Conservation (phyloP, 2,888 invertebrate genomes). For the Monopis laevigella region DNA sequence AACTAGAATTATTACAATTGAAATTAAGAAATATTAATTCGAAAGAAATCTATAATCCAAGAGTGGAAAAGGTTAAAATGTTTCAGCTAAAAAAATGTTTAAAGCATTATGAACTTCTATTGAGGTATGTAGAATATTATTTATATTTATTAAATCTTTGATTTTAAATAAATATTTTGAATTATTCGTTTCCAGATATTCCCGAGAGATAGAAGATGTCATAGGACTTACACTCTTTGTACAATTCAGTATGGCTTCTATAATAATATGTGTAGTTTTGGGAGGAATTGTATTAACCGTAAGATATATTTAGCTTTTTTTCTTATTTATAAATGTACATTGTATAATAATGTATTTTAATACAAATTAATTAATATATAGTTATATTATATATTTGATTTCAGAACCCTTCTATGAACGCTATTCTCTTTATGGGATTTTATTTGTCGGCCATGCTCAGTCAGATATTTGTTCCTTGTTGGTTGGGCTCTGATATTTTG, state of each 20-base stretch:
- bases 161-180: too few species aligned
- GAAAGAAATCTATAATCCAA: background rate
- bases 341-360: background rate
- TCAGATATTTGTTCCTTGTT: slow-evolving; percentile 24
- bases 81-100: slow-evolving; percentile 2
- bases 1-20: slow-evolving; percentile 2
- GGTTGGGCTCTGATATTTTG: slow-evolving; percentile 23
- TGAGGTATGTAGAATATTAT: background rate
- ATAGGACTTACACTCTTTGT: slow-evolving; percentile 4
- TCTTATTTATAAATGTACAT: background rate
- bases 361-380: background rate
- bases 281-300: slow-evolving; percentile 5
- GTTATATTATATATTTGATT: background rate
- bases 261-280: slow-evolving; percentile 12
- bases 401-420: background rate
- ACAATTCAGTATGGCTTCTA: slow-evolving; percentile 12
- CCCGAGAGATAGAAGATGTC: slow-evolving; percentile 20
- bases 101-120: slow-evolving; percentile 4
- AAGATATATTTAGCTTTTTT: slow-evolving; percentile 1
- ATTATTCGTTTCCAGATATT: slow-evolving; percentile 33
- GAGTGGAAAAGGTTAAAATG: background rate
- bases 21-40: slow-evolving; percentile 5
- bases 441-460: slow-evolving; percentile 18
- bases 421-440: slow-evolving; percentile 1
- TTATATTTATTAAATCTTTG: background rate